A percentile compares a stretch with the other conserved stretches of the same genome.
Conservation (phyloP, 2,797 vertebrate genomes). For the Enteromius radiatus region DNA sequence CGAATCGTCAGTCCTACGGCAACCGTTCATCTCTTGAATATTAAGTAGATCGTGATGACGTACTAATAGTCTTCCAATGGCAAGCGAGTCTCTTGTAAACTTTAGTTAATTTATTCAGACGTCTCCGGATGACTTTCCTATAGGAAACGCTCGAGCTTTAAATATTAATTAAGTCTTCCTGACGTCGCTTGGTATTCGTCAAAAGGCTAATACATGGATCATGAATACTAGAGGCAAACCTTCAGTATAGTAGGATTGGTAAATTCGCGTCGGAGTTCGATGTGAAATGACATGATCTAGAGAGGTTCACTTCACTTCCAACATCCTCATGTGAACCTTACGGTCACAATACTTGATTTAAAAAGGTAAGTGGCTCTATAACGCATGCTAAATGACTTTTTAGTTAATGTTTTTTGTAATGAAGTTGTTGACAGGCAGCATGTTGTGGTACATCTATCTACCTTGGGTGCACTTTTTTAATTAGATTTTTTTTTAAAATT, state of each 20-base stretch:
- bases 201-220: not conserved
- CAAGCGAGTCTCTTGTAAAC: not conserved
- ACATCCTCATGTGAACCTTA: slow-evolving; percentile 72
- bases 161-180: not conserved
- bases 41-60: slow-evolving; percentile 16
- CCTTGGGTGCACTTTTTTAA: not conserved
- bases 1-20: not conserved
- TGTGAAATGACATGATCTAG: slow-evolving; percentile 59
- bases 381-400: not conserved
- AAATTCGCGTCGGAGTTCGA: slow-evolving; percentile 59
- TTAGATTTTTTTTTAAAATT: not conserved
- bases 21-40: slow-evolving; percentile 20
- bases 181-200: not conserved
- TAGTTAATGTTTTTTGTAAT: not conserved
- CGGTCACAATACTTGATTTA: slow-evolving; percentile 61
- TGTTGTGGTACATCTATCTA: slow-evolving; percentile 8
- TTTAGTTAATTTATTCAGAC: not conserved
- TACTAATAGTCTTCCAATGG: not conserved
- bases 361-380: slow-evolving; percentile 64
- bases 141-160: not conserved
- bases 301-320: slow-evolving; percentile 50
- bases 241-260: not conserved
- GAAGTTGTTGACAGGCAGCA: not conserved
- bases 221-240: slow-evolving; percentile 1
- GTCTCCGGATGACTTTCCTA: not conserved